phyloP scores from a whole-genome alignment of 2,797 vertebrate genomes.

The Australoheros facetus region DNA sequence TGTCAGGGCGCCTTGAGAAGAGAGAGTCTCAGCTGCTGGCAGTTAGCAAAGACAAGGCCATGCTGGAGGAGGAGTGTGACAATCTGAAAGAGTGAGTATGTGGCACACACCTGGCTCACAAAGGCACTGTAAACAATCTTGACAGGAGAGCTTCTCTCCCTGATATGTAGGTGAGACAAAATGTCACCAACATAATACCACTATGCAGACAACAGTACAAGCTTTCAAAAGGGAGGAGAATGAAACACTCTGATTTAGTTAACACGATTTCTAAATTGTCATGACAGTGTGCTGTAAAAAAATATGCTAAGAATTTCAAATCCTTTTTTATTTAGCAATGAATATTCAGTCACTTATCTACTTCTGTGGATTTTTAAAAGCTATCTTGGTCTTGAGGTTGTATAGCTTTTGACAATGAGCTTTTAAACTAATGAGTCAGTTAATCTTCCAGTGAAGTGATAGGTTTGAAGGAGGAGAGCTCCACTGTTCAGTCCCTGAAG shows the following conservation, averaged over 20 bases:
- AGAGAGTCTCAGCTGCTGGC: slow-evolving; percentile 91
- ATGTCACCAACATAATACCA: background rate
- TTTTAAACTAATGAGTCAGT: slow-evolving; percentile 32
- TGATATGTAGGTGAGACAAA: background rate
- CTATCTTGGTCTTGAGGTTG: background rate
- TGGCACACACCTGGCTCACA: background rate
- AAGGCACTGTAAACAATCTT: background rate
- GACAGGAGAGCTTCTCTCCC: background rate
- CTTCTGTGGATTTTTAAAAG: background rate
- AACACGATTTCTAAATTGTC: background rate
- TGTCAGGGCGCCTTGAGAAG: slow-evolving; percentile 91
- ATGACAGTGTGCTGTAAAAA: background rate
- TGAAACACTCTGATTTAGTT: background rate
- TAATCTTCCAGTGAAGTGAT: slow-evolving; percentile 89
- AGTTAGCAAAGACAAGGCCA: slow-evolving; percentile 95
- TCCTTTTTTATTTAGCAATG: background rate
- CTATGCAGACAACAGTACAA: background rate
- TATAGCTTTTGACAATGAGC: background rate
- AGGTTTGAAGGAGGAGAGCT: slow-evolving; percentile 92
- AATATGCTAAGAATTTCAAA: background rate
- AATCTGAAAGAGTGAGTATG: slow-evolving; percentile 96
- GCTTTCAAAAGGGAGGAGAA: background rate
- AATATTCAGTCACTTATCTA: too few species aligned
- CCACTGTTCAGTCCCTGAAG: slow-evolving; percentile 90
- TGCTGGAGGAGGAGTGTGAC: slow-evolving; percentile 93